Evolutionary conservation across 2,113 vertebrate species (phyloP), one percentile per base, ranked within the genome.

Genomic region (Pachycephala philippinensis): DNA sequence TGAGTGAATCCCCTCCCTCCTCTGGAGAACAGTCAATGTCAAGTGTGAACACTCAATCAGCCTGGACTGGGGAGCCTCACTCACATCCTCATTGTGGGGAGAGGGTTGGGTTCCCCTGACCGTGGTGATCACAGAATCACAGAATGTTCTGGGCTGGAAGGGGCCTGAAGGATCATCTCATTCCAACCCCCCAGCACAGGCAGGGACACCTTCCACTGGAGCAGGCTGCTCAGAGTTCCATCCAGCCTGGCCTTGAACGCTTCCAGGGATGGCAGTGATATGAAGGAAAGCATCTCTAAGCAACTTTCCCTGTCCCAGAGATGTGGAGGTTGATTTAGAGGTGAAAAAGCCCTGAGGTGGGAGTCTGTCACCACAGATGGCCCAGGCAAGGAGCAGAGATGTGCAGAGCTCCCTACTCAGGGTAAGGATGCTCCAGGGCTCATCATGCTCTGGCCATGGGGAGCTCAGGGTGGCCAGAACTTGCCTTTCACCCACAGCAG

Each of bases 401-500:
- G 18, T 10, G 28, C 13, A 10, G 63, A 69, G 21, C 1, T 54
- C 53, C 26, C 63, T 50, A 4, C 10, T n/a, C 10, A 23, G 23
- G n/a, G 17, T 49, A 3, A 88, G 61, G 66, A 23, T 47, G 53
- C 27, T 72, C 17, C 5, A 53, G 31, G 4, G 12, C 19, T 7
- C 37, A 26, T 50, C 12, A 1, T 2, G 9, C 0, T 0, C 39
- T 20, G 35, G 33, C 31, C 18, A 6, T 1, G 9, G 9, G 17
- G 16, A 53, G 19, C 22, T 65, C 45, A 23, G 27, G 7, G 42
- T 45, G 47, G 31, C 3, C 10, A 77, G 23, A 47, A 70, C 10
- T 4, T 28, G 11, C 17, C 4, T 64, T 63, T 79, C 23, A 31
- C 35, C 17, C 23, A 45, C 15, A 10, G 11, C 52, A 90, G 44